Base-by-base conservation (phyloP, 2,113 vertebrate genomes). In the Rhea americana region DNA sequence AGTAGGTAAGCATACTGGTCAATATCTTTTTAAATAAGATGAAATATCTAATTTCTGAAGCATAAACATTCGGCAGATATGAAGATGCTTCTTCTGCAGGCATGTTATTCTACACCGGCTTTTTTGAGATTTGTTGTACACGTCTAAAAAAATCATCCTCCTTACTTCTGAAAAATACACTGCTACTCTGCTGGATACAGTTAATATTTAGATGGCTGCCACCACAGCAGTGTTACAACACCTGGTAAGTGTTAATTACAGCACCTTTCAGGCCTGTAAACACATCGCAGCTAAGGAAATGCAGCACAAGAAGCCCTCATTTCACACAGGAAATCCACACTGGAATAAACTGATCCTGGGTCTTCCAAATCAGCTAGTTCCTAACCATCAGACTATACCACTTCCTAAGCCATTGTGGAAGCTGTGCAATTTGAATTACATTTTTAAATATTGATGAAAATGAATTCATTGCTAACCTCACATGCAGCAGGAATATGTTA, bases 181-280 rank as follows among this genome's bases (percentile, higher is more conserved):
- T 45, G 35, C 22, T 26, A 9, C 55, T 74, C 25, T 50, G 5
- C 4, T 82, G 68, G 59, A 41, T 71, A 21, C 28, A 28, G 75
- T 37, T 85, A 66, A 70, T 77, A 58, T 80, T 89, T 80, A 53
- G 37, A 83, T 32, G n/a, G n/a, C 47, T 91, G 50, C 65, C 72
- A 50, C 28, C 59, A 56, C 7, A 70, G 68, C 59, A 62, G n/a
- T 55, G 24, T n/a, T 74, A 45, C 5, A 95, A 63, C 89, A 93
- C 78, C 89, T 87, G 79, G 61, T 56, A 85, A 80, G 58, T 75
- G 80, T 84, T 84, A 90, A 96, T 87, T 55, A 73, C 67, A 85
- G 82, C 47, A 76, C 47, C 75, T 61, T 70, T 24, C 45, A n/a
- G 68, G 62, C 78, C 55, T 66, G 59, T 76, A 68, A 94, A 61